These are phyloP conservation scores for Agapetus fuscipes DNA, from an alignment of 2,888 invertebrate species.

Conservation along the genomic window DNA sequence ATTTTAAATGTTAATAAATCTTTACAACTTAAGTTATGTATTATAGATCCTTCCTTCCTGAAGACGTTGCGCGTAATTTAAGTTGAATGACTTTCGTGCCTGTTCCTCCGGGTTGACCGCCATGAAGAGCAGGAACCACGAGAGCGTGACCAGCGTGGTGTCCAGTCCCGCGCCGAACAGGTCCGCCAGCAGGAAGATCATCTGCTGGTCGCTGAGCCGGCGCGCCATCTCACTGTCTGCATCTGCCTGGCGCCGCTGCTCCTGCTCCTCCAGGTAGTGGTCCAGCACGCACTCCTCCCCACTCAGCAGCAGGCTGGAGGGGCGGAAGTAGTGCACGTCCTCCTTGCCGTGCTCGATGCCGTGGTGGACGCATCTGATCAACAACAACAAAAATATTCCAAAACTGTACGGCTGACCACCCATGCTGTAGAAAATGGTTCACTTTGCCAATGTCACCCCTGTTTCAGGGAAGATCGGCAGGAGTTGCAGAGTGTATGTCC, in stretches of 20 bases:
- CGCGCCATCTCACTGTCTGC: slow-evolving; percentile 32
- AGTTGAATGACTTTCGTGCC: slow-evolving; percentile 32
- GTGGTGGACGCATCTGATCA: slow-evolving; percentile 38
- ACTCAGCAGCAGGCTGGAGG: slow-evolving; percentile 31
- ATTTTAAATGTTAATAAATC: no score
- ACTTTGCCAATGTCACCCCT: no score
- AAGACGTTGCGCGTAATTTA: slow-evolving; percentile 1
- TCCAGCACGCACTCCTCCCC: slow-evolving; percentile 52
- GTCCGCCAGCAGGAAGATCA: slow-evolving; percentile 68
- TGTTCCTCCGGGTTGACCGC: slow-evolving; percentile 57
- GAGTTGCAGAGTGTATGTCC: no score
- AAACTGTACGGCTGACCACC: no score
- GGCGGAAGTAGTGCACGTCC: slow-evolving; percentile 37
- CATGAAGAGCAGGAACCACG: slow-evolving; percentile 76
- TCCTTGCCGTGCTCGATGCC: slow-evolving; percentile 30
- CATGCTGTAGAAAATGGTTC: no score
- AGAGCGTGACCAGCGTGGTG: slow-evolving; percentile 67
- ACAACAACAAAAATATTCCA: slow-evolving; percentile 35
- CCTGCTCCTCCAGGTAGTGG: slow-evolving; percentile 53
- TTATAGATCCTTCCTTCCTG: no score
- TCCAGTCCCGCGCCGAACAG: slow-evolving; percentile 81
- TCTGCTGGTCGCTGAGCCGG: slow-evolving; percentile 56
- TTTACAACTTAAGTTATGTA: no score
- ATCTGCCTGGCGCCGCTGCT: slow-evolving; percentile 35
- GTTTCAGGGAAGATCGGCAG: no score